Conservation (phyloP, 2,888 invertebrate species). For the Acanthococcus lagerstroemiae region DNA sequence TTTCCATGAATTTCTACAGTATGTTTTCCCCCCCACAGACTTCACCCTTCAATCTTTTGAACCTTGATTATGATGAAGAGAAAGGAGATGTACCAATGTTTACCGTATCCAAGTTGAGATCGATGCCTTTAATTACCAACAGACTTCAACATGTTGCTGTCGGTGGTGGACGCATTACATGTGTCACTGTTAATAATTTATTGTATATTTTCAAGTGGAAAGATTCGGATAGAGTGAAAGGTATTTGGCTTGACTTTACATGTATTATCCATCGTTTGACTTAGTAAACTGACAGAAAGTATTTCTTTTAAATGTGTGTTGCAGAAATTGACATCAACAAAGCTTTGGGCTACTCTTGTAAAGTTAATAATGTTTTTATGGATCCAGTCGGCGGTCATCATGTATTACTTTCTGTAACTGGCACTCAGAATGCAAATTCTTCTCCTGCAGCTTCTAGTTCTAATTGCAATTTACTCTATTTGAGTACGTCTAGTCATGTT, state of each 20-base stretch:
- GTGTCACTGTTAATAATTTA: background rate
- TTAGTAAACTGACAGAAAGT: background rate
- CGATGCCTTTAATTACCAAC: background rate
- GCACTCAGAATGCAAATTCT: background rate
- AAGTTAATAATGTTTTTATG: conserved; percentile 30
- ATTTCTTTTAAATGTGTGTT: background rate
- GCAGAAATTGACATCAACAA: conserved; percentile 31
- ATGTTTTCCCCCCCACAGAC: background rate
- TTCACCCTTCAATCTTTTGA: background rate
- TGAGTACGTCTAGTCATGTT: background rate
- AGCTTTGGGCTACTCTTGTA: conserved; percentile 16
- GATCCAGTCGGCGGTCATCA: conserved; percentile 31
- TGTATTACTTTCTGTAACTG: conserved; percentile 26
- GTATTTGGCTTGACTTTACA: background rate
- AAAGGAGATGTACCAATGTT: background rate
- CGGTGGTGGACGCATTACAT: background rate
- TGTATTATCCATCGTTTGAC: background rate
- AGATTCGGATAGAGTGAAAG: background rate
- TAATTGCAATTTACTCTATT: background rate
- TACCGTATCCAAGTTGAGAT: background rate
- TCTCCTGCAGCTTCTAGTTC: background rate
- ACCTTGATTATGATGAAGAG: background rate
- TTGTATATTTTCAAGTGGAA: background rate
- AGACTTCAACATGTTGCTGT: conserved; percentile 1
- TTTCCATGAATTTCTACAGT: background rate